Base-by-base conservation (phyloP, 2,797 vertebrate species). In the Poeciliopsis turneri region DNA sequence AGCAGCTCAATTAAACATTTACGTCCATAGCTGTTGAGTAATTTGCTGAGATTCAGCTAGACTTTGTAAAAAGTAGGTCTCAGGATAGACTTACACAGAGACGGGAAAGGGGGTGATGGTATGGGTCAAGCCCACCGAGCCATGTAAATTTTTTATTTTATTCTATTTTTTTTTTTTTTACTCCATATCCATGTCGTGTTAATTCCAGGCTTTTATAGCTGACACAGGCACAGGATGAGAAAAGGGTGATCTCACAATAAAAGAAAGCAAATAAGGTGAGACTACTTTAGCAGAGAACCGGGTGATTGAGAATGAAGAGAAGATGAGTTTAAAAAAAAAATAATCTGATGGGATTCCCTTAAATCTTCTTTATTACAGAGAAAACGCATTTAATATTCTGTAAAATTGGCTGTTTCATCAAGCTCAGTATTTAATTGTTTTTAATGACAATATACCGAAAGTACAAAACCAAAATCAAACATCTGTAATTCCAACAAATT, bases 1-100 rank as follows among this genome's bases (percentile, higher is more conserved):
- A 90, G 87, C 82, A 81, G 85, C 90, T 90, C 93, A 95, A 95
- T 95, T 95, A 95, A 95, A 95, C 90, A 94, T 95, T 92, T 94
- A 95, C 94, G 93, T 87, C 84, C 47, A 78, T 78, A 79, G 90
- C 87, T 93, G 92, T 93, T 92, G 89, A 94, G 93, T 93, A 95
- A 95, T 94, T 95, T 95, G 91, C 85, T 69, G 77, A 81, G 88
- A 94, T 92, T 94, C 91, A 87, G 89, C 78, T 83, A 84, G 89
- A 88, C 86, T 85, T 75, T 94, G 94, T 95, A 86, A 86, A 83
- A 91, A 82, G 80, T 80, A 92, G 91, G 89, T 94, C 90, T 89
- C 81, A 81, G 92, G 92, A 93, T 87, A 78, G 85, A 92, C 82
- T 91, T 90, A 92, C 86, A 86, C 66, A 7, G 72, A 57, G 82